These are phyloP conservation scores for Antheraea assamensis DNA, from an alignment of 2,888 invertebrate species.

Conservation along the genomic window DNA sequence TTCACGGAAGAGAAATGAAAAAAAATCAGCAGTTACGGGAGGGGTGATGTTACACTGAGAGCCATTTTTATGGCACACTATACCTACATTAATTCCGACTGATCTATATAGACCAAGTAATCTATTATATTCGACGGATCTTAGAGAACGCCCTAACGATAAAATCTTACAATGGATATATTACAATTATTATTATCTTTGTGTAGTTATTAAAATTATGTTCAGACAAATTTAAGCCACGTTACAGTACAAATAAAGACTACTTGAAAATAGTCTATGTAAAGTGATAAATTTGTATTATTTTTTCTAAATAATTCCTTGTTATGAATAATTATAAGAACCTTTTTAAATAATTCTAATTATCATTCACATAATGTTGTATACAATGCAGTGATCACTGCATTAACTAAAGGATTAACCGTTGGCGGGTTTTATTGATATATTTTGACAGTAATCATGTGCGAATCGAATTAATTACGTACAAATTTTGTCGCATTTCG, in stretches of 20 bases:
- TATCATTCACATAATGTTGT: background rate
- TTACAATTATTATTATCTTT: constrained; percentile 27
- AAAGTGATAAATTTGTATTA: background rate
- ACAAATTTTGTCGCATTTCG: constrained; percentile 13
- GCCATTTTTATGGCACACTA: constrained; percentile 39
- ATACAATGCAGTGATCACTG: background rate
- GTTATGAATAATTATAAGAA: background rate
- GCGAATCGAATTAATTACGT: constrained; percentile 21
- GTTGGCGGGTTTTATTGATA: background rate
- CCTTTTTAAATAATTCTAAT: background rate
- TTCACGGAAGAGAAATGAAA: constrained; percentile 42
- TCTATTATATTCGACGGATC: constrained; percentile 39
- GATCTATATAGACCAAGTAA: constrained; percentile 59
- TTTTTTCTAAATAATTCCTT: background rate
- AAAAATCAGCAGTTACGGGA: constrained; percentile 50
- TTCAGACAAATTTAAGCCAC: background rate
- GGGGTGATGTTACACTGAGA: constrained; percentile 59
- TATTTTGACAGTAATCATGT: constrained; percentile 14
- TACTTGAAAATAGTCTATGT: background rate
- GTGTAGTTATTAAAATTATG: constrained; percentile 6
- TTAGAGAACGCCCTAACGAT: constrained; percentile 64
- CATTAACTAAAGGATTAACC: background rate
- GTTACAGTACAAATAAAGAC: background rate
- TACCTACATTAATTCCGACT: constrained; percentile 65
- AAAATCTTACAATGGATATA: constrained; percentile 43